phyloP scores from a whole-genome alignment of 2,113 vertebrate genomes.

The Megatriorchis doriae region DNA sequence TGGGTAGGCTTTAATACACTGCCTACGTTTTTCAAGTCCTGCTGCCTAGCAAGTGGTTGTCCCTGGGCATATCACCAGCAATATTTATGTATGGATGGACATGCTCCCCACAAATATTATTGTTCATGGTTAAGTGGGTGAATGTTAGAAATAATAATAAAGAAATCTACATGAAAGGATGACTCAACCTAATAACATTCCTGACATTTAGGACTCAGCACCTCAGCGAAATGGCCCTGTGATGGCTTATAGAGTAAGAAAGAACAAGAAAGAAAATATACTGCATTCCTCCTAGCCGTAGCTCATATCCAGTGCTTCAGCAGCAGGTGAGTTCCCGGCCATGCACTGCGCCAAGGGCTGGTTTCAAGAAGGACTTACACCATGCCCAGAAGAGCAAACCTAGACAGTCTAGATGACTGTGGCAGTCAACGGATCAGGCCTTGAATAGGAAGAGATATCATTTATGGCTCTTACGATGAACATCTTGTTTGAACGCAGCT shows the following conservation, averaged over 20 bases:
- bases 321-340: background rate
- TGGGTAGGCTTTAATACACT: background rate
- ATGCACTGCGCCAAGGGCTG: background rate
- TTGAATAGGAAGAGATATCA: background rate
- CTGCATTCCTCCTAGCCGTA: fast-evolving
- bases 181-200: background rate
- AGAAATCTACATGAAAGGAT: background rate
- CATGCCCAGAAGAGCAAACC: background rate
- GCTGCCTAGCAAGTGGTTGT: background rate
- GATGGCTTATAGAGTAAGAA: background rate
- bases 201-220: background rate
- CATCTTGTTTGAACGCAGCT: background rate
- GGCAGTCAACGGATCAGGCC: background rate
- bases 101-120: background rate
- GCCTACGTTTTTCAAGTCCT: background rate
- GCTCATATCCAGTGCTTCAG: background rate
- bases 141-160: background rate
- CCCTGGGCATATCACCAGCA: background rate
- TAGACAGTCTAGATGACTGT: background rate
- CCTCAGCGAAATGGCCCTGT: background rate
- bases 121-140: background rate
- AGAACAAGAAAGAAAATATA: background rate
- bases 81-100: background rate
- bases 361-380: background rate
- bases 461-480: background rate